Percentiles rank a stretch among this genome's conserved stretches.
These are phyloP conservation scores for Agelastica alni DNA, from an alignment of 2,888 invertebrate genomes.

Conservation along the genomic window DNA sequence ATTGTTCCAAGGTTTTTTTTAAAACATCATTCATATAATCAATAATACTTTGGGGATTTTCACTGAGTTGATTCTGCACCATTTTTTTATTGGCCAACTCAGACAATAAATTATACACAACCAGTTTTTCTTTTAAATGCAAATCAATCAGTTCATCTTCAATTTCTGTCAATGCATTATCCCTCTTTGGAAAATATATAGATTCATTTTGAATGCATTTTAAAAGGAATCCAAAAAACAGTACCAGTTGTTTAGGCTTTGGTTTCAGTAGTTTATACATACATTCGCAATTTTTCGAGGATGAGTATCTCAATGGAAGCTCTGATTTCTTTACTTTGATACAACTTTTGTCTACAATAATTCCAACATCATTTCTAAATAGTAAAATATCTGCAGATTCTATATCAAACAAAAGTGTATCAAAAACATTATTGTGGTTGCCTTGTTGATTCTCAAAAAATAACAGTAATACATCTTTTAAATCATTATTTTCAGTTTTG, in stretches of 20 bases:
- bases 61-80: slow-evolving; percentile 56
- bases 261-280: slow-evolving; percentile 50
- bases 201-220: slow-evolving; percentile 46
- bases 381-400: slow-evolving; percentile 34
- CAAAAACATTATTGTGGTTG: slow-evolving; percentile 44
- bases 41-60: slow-evolving; percentile 57
- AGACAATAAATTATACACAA: slow-evolving; percentile 60
- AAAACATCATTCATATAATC: slow-evolving; percentile 60
- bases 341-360: slow-evolving; percentile 40
- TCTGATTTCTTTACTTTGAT: slow-evolving; percentile 36
- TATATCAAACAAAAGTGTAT: slow-evolving; percentile 51
- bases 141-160: slow-evolving; percentile 54
- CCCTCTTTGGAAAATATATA: slow-evolving; percentile 46
- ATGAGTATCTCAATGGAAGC: slow-evolving; percentile 32
- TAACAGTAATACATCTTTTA: slow-evolving; percentile 42
- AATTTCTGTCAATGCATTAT: slow-evolving; percentile 50
- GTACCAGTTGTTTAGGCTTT: slow-evolving; percentile 43
- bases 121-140: slow-evolving; percentile 54
- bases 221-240: slow-evolving; percentile 55
- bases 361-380: slow-evolving; percentile 44
- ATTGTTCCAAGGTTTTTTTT: slow-evolving; percentile 35
- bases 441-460: slow-evolving; percentile 35
- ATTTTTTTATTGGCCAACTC: slow-evolving; percentile 59
- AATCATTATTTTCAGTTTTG: slow-evolving; percentile 49
- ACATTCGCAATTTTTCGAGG: slow-evolving; percentile 48